A percentile compares a stretch with the other conserved stretches of the same genome.
Conservation (phyloP, 2,113 vertebrate genomes). For the Neolamprologus brichardi region DNA sequence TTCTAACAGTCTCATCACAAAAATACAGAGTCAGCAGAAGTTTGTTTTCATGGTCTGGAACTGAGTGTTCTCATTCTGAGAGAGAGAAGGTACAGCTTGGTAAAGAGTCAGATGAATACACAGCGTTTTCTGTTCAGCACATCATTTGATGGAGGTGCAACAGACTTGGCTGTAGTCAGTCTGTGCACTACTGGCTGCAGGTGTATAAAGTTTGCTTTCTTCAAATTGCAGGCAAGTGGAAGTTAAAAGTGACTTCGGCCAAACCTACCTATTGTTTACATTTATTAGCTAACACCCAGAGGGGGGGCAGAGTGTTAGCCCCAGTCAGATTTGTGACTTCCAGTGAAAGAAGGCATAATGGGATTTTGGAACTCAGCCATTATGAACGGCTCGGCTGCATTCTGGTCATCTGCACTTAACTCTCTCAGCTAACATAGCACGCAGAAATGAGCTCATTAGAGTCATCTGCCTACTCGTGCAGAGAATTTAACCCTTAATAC, state of each 20-base stretch:
- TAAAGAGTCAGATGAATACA: neutral
- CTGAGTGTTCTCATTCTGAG: neutral
- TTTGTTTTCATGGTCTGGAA: neutral
- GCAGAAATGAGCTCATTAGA: neutral
- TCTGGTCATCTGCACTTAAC: constrained; percentile 30
- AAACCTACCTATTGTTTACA: neutral
- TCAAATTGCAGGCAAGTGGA: neutral
- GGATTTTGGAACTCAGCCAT: constrained; percentile 9
- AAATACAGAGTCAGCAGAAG: neutral
- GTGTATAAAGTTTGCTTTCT: neutral
- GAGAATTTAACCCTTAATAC: neutral
- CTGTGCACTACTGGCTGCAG: neutral
- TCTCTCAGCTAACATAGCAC: constrained; percentile 51
- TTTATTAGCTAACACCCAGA: neutral
- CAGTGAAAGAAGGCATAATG: constrained; percentile 5
- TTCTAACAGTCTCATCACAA: neutral
- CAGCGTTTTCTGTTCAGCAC: neutral
- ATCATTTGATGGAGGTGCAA: neutral
- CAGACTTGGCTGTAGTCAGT: neutral
- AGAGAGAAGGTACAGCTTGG: neutral
- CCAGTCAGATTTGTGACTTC: constrained; percentile 13
- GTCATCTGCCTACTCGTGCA: constrained; percentile 2
- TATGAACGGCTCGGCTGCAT: constrained; percentile 5
- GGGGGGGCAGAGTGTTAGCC: neutral
- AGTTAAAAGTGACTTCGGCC: neutral